A percentile compares a stretch with the other conserved stretches of the same genome.
Evolutionary conservation across 2,113 vertebrate genomes (phyloP).

Genomic region (Callipepla squamata): DNA sequence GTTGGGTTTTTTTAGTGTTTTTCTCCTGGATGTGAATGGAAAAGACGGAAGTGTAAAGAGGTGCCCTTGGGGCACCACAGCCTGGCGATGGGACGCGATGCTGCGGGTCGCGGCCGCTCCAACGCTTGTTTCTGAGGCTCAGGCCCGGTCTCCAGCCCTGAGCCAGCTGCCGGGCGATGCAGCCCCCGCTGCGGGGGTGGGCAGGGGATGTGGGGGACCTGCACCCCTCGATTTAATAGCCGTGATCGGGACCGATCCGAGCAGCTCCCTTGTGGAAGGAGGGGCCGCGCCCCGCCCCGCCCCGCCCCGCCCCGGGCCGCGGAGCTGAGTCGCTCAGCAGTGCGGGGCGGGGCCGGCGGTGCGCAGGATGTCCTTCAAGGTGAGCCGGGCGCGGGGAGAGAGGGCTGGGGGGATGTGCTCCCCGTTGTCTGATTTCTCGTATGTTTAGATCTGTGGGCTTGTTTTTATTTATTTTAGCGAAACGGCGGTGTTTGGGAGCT

Average conservation of each 20-base stretch:
- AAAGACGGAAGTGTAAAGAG: background rate
- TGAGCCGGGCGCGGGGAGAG: background rate
- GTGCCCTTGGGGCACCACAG: background rate
- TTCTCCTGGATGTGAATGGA: background rate
- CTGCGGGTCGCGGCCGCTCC: background rate
- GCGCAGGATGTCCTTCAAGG: slow-evolving; percentile 64
- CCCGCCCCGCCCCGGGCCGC: background rate
- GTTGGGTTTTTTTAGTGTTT: too few relatives aligned
- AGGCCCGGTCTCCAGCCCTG: background rate
- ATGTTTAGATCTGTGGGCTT: background rate
- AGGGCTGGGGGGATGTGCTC: background rate
- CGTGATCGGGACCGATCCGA: too few relatives aligned
- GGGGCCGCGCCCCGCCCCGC: background rate
- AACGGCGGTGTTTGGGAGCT: background rate
- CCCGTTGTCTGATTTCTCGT: background rate
- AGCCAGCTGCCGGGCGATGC: background rate
- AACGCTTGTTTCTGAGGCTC: background rate
- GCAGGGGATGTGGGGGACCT: fast-evolving
- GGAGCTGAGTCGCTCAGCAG: background rate
- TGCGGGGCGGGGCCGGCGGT: slow-evolving; percentile 11
- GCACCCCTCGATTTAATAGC: too few relatives aligned
- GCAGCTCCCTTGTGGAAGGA: background rate
- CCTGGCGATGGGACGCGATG: fast-evolving
- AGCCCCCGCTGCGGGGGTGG: fast-evolving
- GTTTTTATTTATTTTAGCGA: fast-evolving